Conservation (phyloP, 2,797 vertebrate species). For the Tapirus indicus region DNA sequence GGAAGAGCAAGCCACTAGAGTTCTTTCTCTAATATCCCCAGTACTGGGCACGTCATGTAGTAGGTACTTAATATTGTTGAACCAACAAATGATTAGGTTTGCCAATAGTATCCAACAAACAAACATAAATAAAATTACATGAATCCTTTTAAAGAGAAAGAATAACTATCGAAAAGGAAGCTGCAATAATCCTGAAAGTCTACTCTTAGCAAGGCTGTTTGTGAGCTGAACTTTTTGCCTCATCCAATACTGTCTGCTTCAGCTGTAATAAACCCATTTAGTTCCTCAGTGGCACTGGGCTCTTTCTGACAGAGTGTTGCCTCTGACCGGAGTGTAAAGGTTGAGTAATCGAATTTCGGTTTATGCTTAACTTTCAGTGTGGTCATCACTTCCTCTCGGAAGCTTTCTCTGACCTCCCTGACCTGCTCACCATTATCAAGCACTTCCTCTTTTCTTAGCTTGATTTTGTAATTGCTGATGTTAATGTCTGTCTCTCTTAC, state of each 20-base stretch:
- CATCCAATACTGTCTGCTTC: not conserved
- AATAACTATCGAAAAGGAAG: not conserved
- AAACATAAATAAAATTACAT: not conserved
- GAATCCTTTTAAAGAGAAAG: slow-evolving; percentile 42
- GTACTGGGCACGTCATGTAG: not conserved
- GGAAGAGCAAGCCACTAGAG: slow-evolving; percentile 1
- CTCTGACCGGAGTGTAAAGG: not conserved
- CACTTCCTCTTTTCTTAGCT: not conserved
- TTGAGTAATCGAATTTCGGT: not conserved
- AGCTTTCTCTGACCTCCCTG: not conserved
- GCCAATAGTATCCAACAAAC: not conserved
- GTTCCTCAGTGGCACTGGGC: not conserved
- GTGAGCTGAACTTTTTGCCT: not conserved
- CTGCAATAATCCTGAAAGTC: not conserved
- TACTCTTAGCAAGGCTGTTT: not conserved
- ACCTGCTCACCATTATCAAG: not conserved
- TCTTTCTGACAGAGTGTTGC: not conserved
- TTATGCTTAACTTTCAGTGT: not conserved
- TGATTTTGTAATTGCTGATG: not conserved
- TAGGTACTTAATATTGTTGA: slow-evolving; percentile 33
- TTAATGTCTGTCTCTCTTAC: not conserved
- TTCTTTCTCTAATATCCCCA: slow-evolving; percentile 8
- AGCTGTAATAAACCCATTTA: not conserved
- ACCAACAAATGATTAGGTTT: slow-evolving; percentile 27
- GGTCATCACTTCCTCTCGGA: not conserved